Evolutionary conservation across 2,888 invertebrate genomes (phyloP), one percentile per base, ranked within the genome.

Genomic region (Nebria brevicollis): DNA sequence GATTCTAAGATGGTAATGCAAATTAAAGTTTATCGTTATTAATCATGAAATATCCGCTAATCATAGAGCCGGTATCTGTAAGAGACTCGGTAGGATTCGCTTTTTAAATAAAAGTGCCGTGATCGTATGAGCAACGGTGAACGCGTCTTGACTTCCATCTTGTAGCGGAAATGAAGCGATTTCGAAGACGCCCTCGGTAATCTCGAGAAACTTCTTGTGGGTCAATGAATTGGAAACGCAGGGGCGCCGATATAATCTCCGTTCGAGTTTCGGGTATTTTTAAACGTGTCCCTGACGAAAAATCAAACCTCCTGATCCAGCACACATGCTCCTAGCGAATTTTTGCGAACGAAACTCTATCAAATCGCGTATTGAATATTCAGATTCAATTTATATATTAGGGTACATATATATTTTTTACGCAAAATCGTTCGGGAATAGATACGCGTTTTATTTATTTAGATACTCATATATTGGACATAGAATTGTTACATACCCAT

Each of bases 401-500:
- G 54, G 13, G 54, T 11, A 54, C 54, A 54, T 54, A 54, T 34
- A 34, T 34, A 34, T 34, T 34, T 15, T 13, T 65, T 65, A 1
- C 3, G 65, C 15, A 1, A 66, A 66, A n/a, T 34, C 2, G 25
- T 66, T 25, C n/a, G 25, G 10, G 13, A 11, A n/a, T 4, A 66
- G 66, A 8, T 66, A 66, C n/a, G 7, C 15, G 66, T 8, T 66
- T 66, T 66, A 66, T 65, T 65, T 65, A 34, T 34, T 20, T 0
- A 34, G 65, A 15, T 65, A 65, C 3, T n/a, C 13, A 15, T 5
- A 65, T 65, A 65, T 65, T 7, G 13, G 13, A 7, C 0, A 13
- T 15, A 13, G 11, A 25, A 66, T 1, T 66, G 8, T 72, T 82
- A 90, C 93, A 93, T 90, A 95, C 95, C 94, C 94, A 95, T 95